Evolutionary conservation across 2,113 vertebrate genomes (phyloP).

Genomic region (Erinaceus europaeus): DNA sequence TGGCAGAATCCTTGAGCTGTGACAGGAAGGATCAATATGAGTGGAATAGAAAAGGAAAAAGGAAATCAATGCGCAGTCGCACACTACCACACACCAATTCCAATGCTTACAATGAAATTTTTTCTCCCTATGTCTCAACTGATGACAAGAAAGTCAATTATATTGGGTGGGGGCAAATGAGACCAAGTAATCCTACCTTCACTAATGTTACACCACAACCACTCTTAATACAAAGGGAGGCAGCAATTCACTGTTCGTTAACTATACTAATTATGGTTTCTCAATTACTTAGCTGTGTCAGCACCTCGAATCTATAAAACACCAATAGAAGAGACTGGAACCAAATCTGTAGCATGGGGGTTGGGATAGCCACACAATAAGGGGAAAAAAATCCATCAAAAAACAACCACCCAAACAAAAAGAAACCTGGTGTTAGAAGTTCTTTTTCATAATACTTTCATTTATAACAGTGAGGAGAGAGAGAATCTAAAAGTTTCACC

Average conservation of each 20-base stretch:
- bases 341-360: background rate
- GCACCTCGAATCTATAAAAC: background rate
- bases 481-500: background rate
- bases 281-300: constrained; percentile 30
- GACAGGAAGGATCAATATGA: constrained; percentile 45
- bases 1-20: constrained; percentile 28
- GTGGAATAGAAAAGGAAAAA: constrained; percentile 31
- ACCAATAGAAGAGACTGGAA: background rate
- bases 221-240: constrained; percentile 57
- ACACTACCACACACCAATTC: background rate
- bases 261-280: constrained; percentile 61
- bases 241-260: constrained; percentile 54
- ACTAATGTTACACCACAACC: constrained; percentile 1
- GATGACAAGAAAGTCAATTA: background rate
- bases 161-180: background rate
- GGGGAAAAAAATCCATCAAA: too few species aligned
- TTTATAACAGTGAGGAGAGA: background rate
- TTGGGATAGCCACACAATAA: too few species aligned
- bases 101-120: background rate
- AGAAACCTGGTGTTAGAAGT: background rate
- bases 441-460: constrained; percentile 1
- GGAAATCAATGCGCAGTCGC: constrained; percentile 39
- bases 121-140: background rate
- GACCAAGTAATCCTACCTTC: background rate
- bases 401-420: background rate